Percentiles rank a stretch among this genome's conserved stretches.
These are phyloP conservation scores for Nycticryphes semicollaris DNA, from an alignment of 2,113 vertebrate species.

Conservation along the genomic window DNA sequence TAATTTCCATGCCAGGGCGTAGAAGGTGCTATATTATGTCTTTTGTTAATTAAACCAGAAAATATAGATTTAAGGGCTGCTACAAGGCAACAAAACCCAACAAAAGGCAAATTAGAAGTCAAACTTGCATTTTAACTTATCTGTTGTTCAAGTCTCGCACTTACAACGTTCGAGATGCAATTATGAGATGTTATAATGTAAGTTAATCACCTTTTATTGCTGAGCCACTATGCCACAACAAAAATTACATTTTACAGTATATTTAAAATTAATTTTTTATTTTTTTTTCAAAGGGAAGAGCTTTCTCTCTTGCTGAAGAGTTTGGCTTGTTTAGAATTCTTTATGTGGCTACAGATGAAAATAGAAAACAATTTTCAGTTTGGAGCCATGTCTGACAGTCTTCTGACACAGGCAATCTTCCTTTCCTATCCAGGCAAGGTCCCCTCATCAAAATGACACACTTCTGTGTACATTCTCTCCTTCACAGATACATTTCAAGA, in stretches of 20 bases:
- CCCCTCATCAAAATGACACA: background rate
- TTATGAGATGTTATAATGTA: background rate
- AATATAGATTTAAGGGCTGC: background rate
- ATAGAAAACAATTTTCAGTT: background rate
- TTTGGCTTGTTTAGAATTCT: background rate
- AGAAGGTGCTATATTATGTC: background rate
- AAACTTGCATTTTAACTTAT: background rate
- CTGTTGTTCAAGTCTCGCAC: background rate
- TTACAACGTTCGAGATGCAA: background rate
- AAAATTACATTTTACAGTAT: background rate
- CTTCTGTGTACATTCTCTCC: background rate
- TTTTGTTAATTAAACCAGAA: slow-evolving; percentile 4
- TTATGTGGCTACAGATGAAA: background rate
- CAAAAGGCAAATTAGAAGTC: background rate
- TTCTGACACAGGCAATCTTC: background rate
- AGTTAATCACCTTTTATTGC: background rate
- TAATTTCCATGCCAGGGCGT: background rate
- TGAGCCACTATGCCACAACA: background rate
- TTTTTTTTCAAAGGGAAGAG: background rate
- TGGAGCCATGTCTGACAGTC: background rate
- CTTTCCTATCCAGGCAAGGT: background rate
- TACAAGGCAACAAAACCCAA: background rate
- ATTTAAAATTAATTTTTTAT: background rate
- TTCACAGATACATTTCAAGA: background rate
- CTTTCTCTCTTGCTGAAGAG: background rate